Evolutionary conservation across 2,113 vertebrate species (phyloP), one percentile per base, ranked within the genome.

Genomic region (Burhinus oedicnemus): DNA sequence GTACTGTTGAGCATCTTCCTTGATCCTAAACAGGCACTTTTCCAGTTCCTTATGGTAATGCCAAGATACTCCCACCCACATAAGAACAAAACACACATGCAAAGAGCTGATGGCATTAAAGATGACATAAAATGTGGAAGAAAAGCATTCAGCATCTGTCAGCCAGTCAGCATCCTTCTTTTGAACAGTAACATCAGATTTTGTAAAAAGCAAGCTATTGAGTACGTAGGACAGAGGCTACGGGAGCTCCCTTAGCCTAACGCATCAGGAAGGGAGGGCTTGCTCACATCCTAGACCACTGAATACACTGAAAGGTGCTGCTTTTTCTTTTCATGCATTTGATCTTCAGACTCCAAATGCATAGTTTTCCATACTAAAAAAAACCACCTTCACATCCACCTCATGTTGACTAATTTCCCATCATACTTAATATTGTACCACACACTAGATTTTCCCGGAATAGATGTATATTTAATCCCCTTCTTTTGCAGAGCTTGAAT

Each of bases 221-320:
- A 40, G 10, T 61, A 15, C 1, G 0, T 42, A 54, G 29, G 34
- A 52, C 1, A 4, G 36, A 89, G 19, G 15, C 9, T 34, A 2
- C 19, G 82, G 60, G 25, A 71, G 32, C 19, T 82, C 45, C 15
- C 22, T 64, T 42, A 22, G 4, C n/a, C 25, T 71, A 62, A 68
- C 21, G 78, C 19, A 30, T 9, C 29, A 54, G 23, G 13, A 65
- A 62, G 68, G 18, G 89, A 36, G 29, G 22, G 4, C 19, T 92
- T 80, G 12, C 14, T 83, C 2, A 3, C 8, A 14, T 26, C 54
- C 45, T 1, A 74, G 54, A 30, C 36, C 10, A 12, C 13, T 38
- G 45, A 95, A 58, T 57, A 54, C 7, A 6, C 12, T 72, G 51
- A 68, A 85, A 82, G 8, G 6, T 42, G 14, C 5, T 81, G 30